Evolutionary conservation across 2,888 invertebrate genomes (phyloP).

Genomic region (Ennomos quercinarius): DNA sequence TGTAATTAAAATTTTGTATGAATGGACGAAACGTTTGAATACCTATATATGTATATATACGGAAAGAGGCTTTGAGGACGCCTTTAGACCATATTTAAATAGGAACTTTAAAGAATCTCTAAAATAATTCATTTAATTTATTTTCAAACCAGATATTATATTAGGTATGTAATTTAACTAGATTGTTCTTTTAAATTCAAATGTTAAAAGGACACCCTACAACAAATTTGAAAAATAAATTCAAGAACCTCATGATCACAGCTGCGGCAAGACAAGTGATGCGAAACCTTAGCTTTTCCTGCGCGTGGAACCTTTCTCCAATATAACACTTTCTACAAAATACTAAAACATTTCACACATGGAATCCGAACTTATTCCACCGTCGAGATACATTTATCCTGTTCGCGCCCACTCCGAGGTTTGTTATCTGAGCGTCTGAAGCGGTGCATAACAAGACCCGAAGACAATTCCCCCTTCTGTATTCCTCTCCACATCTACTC

Average conservation of each 20-base stretch:
- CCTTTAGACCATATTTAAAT: neutral
- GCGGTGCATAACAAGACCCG: conserved; percentile 75
- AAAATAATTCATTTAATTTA: too few relatives aligned
- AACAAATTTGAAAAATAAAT: too few relatives aligned
- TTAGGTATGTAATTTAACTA: too few relatives aligned
- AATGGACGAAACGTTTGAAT: conserved; percentile 9
- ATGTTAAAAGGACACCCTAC: too few relatives aligned
- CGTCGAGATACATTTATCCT: conserved; percentile 22
- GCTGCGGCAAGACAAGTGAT: too few relatives aligned
- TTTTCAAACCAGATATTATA: too few relatives aligned
- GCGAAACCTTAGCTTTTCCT: too few relatives aligned
- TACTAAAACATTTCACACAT: conserved; percentile 31
- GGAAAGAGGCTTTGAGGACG: neutral
- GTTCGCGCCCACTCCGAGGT: conserved; percentile 55
- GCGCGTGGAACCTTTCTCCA: neutral
- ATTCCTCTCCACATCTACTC: conserved; percentile 78
- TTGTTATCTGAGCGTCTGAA: conserved; percentile 80
- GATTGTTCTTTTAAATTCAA: too few relatives aligned
- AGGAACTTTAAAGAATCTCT: too few relatives aligned
- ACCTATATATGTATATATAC: too few relatives aligned
- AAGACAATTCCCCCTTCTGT: conserved; percentile 79
- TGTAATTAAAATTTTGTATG: conserved; percentile 27
- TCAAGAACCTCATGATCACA: too few relatives aligned
- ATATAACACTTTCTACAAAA: conserved; percentile 13
- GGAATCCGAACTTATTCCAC: conserved; percentile 34